These are phyloP conservation scores for Alouatta palliata DNA, from an alignment of 2,113 vertebrate genomes.

Conservation along the genomic window DNA sequence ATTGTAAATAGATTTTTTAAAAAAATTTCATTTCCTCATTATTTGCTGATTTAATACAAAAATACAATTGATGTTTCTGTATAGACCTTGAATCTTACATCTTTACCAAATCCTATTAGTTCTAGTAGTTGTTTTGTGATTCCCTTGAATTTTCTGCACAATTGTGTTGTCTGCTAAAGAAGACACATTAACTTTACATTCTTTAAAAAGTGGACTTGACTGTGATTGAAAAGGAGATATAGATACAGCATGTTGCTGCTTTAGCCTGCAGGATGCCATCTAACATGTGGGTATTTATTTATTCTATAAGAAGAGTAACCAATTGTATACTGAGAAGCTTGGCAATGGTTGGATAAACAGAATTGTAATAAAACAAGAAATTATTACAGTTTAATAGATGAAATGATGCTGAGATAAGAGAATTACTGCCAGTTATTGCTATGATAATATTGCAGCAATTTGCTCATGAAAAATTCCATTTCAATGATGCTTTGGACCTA, in stretches of 20 bases:
- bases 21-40: neutral
- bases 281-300: neutral
- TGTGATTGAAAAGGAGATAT: neutral
- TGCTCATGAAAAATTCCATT: neutral
- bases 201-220: neutral
- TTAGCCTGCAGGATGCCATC: neutral
- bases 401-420: neutral
- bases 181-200: neutral
- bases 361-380: neutral
- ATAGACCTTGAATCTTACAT: neutral
- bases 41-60: conserved; percentile 41
- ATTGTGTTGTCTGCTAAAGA: neutral
- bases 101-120: conserved; percentile 33
- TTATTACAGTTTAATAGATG: neutral
- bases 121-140: conserved; percentile 12
- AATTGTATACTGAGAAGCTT: neutral
- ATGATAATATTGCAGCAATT: neutral
- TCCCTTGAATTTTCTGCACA: neutral
- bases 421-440: neutral
- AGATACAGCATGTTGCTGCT: neutral
- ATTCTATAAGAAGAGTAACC: conserved; percentile 7
- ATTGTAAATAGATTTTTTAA: neutral
- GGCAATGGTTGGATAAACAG: conserved; percentile 4
- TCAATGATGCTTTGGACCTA: neutral
- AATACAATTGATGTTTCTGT: neutral